These are phyloP conservation scores for Neodiprion lecontei DNA, from an alignment of 1,140 invertebrate genomes.

Conservation along the genomic window DNA sequence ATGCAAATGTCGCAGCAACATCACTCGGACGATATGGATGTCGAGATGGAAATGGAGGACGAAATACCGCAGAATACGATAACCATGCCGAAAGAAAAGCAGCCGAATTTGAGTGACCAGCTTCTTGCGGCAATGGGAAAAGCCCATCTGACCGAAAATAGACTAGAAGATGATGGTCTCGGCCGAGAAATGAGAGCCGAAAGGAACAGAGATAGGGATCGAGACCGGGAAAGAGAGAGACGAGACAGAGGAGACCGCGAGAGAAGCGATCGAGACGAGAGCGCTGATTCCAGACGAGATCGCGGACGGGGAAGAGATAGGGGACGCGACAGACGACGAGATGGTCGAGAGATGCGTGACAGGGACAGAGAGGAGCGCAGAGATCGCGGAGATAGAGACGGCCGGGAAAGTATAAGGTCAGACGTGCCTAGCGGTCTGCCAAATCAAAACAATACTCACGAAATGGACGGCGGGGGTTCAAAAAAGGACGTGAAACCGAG, in stretches of 20 bases:
- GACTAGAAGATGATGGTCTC: constrained; percentile 35
- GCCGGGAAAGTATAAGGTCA: constrained; percentile 32
- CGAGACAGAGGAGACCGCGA: constrained; percentile 45
- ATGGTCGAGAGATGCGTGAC: constrained; percentile 50
- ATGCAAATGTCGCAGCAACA: constrained; percentile 57
- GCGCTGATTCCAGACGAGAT: constrained; percentile 30
- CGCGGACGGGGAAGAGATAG: constrained; percentile 35
- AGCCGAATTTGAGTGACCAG: constrained; percentile 50
- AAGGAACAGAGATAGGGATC: constrained; percentile 42
- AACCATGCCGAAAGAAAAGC: constrained; percentile 36
- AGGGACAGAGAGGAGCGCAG: constrained; percentile 47
- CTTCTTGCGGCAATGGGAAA: constrained; percentile 54
- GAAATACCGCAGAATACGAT: constrained; percentile 51
- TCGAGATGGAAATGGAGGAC: constrained; percentile 71
- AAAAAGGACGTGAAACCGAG: constrained; percentile 54
- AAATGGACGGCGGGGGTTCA: neutral
- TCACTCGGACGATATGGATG: constrained; percentile 66
- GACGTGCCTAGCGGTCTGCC: constrained; percentile 29
- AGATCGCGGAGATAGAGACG: constrained; percentile 35
- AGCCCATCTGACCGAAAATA: constrained; percentile 46
- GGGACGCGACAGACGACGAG: constrained; percentile 52
- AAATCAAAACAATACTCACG: constrained; percentile 33
- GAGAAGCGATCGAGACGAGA: constrained; percentile 32
- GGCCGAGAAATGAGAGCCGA: constrained; percentile 29
- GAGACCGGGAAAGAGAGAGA: constrained; percentile 51